Evolutionary conservation across 2,888 invertebrate genomes (phyloP).

Genomic region (Sericinus montela): DNA sequence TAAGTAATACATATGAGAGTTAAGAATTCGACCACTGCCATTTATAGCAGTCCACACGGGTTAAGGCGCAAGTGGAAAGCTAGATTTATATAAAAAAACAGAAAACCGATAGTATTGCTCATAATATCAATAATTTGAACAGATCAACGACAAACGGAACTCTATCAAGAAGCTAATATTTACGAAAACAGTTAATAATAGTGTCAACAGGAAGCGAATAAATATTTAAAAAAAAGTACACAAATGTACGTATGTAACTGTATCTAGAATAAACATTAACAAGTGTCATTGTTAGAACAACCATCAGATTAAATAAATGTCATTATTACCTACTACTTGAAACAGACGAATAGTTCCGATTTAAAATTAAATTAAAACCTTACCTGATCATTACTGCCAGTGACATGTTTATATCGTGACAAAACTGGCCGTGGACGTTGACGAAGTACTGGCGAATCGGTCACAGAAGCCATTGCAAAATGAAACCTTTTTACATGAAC

Average conservation of each 20-base stretch:
- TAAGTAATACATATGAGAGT: no score
- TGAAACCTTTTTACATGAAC: slow-evolving; percentile 11
- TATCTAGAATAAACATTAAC: slow-evolving; percentile 13
- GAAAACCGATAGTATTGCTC: no score
- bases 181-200: neutral
- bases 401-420: slow-evolving; percentile 59
- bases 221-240: slow-evolving; percentile 6
- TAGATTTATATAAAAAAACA: no score
- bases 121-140: no score
- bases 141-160: neutral
- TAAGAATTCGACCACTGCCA: no score
- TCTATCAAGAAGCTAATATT: slow-evolving; percentile 3
- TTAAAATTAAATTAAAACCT: slow-evolving; percentile 32
- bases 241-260: neutral
- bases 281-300: slow-evolving; percentile 7
- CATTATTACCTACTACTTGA: no score
- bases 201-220: neutral
- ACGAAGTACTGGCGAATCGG: slow-evolving; percentile 61
- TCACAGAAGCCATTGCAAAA: slow-evolving; percentile 56
- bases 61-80: no score
- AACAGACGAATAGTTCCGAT: no score
- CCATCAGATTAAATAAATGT: slow-evolving; percentile 26
- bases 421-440: slow-evolving; percentile 64
- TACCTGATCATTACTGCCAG: slow-evolving; percentile 54
- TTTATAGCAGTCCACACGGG: no score